These are phyloP conservation scores for Bovichtus variegatus DNA, from an alignment of 2,797 vertebrate species.

Conservation along the genomic window DNA sequence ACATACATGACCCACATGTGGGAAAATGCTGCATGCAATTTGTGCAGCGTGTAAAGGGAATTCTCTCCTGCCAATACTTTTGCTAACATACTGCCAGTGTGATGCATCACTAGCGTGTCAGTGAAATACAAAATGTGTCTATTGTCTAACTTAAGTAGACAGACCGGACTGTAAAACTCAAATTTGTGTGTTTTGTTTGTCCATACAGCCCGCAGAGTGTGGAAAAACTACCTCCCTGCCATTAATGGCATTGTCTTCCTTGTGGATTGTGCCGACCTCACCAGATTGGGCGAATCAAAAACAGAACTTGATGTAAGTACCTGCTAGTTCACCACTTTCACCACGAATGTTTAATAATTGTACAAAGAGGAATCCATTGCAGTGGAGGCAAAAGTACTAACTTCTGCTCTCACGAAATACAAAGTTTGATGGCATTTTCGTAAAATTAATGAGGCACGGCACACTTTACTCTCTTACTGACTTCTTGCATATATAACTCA, in stretches of 20 bases:
- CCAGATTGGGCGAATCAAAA: slow-evolving; percentile 94
- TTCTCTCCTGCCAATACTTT: background rate
- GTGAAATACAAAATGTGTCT: background rate
- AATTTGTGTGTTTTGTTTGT: slow-evolving; percentile 16
- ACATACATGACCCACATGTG: background rate
- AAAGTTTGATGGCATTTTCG: too few species aligned
- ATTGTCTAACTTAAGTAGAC: background rate
- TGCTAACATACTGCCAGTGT: background rate
- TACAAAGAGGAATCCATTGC: too few species aligned
- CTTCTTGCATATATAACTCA: background rate
- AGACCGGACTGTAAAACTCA: background rate
- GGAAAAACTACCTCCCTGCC: slow-evolving; percentile 99
- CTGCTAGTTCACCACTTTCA: too few species aligned
- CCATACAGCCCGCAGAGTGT: slow-evolving; percentile 94
- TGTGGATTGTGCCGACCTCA: slow-evolving; percentile 94
- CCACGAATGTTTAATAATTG: too few species aligned
- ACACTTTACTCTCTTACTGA: too few species aligned
- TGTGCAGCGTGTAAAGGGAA: background rate
- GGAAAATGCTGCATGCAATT: background rate
- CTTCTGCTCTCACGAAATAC: too few species aligned
- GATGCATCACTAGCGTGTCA: background rate
- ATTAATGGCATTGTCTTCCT: slow-evolving; percentile 99
- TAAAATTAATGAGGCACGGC: too few species aligned
- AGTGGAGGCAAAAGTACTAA: too few species aligned
- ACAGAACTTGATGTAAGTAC: slow-evolving; percentile 95